A percentile compares a stretch with the other conserved stretches of the same genome.
phyloP scores from a whole-genome alignment of 2,113 vertebrate genomes.

The Aspidoscelis tigris region DNA sequence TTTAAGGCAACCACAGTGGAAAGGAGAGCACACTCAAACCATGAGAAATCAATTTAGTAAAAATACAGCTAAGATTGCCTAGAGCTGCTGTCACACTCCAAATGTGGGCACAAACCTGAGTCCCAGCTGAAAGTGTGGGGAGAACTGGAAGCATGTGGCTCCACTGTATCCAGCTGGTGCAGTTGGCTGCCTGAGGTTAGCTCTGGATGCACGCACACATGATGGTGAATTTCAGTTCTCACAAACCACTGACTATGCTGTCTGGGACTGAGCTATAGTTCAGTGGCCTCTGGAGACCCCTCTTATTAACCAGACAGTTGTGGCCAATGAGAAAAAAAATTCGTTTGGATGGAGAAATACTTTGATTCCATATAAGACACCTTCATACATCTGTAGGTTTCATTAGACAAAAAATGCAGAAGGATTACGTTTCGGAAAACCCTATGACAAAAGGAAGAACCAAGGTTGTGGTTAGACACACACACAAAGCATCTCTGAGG shows the following conservation, averaged over 20 bases:
- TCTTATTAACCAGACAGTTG: background rate
- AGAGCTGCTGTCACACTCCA: too few relatives aligned
- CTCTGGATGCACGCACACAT: too few relatives aligned
- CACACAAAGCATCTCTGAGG: too few relatives aligned
- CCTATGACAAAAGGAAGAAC: background rate
- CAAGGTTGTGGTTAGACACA: background rate
- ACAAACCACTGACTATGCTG: too few relatives aligned
- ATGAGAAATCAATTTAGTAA: background rate
- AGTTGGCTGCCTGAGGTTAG: too few relatives aligned
- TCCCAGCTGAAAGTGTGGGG: too few relatives aligned
- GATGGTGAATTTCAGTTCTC: too few relatives aligned
- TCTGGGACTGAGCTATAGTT: background rate
- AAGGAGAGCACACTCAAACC: background rate
- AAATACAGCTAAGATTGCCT: too few relatives aligned
- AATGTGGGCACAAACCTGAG: too few relatives aligned
- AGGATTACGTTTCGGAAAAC: background rate
- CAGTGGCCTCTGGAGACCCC: background rate
- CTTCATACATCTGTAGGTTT: background rate
- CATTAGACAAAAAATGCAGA: background rate
- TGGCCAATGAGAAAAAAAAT: background rate
- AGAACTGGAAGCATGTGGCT: too few relatives aligned
- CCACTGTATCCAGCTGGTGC: too few relatives aligned
- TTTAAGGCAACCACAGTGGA: conserved; percentile 4
- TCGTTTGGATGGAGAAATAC: background rate
- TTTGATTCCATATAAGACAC: background rate